A percentile compares a stretch with the other conserved stretches of the same genome.
Evolutionary conservation across 2,888 invertebrate species (phyloP).

Genomic region (Tenthredo amoena): DNA sequence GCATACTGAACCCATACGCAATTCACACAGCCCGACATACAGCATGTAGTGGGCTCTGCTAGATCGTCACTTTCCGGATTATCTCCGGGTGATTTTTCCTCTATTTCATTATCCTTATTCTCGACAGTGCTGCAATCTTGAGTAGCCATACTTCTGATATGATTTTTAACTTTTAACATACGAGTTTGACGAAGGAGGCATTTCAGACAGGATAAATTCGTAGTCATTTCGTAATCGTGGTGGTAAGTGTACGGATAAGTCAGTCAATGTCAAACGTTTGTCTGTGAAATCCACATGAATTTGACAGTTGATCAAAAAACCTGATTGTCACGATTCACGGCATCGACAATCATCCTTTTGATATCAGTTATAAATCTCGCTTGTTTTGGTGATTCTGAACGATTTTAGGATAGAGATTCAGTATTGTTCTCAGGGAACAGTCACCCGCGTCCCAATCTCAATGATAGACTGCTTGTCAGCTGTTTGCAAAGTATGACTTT

Average conservation of each 20-base stretch:
- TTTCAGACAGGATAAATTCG: slow-evolving; percentile 30
- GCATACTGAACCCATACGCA: slow-evolving; percentile 97
- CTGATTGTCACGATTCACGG: background rate
- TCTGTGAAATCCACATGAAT: background rate
- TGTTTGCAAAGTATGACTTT: background rate
- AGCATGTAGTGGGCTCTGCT: slow-evolving; percentile 90
- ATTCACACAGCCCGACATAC: slow-evolving; percentile 95
- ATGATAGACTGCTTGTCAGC: slow-evolving; percentile 13
- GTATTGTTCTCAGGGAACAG: background rate
- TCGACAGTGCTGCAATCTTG: background rate
- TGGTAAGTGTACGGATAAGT: background rate
- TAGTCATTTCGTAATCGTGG: slow-evolving; percentile 7
- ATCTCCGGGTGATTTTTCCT: background rate
- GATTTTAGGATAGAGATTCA: background rate
- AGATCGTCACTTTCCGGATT: slow-evolving; percentile 80
- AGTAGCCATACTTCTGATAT: background rate
- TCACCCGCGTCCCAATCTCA: background rate
- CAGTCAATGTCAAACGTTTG: slow-evolving; percentile 16
- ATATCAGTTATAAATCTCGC: background rate
- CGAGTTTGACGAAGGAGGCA: slow-evolving; percentile 19
- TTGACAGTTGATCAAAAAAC: background rate
- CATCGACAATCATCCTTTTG: background rate
- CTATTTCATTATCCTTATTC: background rate
- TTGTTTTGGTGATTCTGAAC: background rate
- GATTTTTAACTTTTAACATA: background rate